Evolutionary conservation across 2,113 vertebrate genomes (phyloP), one percentile per base, ranked within the genome.

Genomic region (Ascaphus truei): DNA sequence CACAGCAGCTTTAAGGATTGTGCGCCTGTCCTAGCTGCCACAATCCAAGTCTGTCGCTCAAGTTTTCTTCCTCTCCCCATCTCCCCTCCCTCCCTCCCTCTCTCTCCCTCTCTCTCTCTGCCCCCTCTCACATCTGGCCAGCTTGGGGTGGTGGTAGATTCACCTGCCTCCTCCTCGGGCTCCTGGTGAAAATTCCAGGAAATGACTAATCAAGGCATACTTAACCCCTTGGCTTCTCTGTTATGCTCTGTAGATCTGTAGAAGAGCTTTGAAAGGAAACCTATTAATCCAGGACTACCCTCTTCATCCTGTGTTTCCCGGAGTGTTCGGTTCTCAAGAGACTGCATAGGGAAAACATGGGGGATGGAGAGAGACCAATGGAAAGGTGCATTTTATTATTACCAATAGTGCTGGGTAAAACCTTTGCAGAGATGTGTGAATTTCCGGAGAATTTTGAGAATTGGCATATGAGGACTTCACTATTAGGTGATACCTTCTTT

Each of bases 181-280:
- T 68, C 39, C 36, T 33, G 36, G 63, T 66, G 33, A 56, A 56
- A 67, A 67, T 56, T 56, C 27, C 53, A 68, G 65, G 65, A 68
- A 58, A 68, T 68, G 65, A 58, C 20, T 58, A 68, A 68, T 68
- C 53, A 68, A n/a, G 53, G 3, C 29, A 30, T 26, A 68, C 65
- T 68, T 68, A 68, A 58, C 65, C 65, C 62, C 52, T 66, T 13
- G 39, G 41, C 53, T 58, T 50, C 39, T 58, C 65, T 18, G 34
- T 11, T 39, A 31, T 20, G 65, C 53, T 48, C 22, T 27, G 22
- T 23, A 45, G 51, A 59, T 59, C 56, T 26, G 20, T 25, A 25
- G 27, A 66, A 36, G 23, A 12, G 51, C 51, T 53, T 53, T 53
- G 51, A 53, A 47, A 25, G 51, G 51, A 66, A 66, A 41, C 33